These are phyloP conservation scores for Babylonia areolata DNA, from an alignment of 1,140 invertebrate species.

Conservation along the genomic window DNA sequence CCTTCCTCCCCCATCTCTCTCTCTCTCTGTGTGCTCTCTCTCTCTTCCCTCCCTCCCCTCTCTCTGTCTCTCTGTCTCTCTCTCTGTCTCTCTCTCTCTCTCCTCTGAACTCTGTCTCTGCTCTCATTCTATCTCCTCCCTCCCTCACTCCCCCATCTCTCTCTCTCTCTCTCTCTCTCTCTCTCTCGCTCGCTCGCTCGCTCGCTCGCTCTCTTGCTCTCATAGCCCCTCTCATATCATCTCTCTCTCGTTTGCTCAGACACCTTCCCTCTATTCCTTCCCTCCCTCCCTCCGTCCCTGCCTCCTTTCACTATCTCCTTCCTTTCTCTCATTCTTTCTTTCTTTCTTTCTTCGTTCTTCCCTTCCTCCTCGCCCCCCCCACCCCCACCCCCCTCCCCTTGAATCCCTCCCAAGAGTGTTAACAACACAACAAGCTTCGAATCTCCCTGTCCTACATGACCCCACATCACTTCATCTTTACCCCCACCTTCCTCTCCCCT, in stretches of 20 bases:
- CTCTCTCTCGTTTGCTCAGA: background rate
- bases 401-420: no score
- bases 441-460: no score
- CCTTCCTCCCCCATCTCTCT: background rate
- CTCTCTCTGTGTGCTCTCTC: background rate
- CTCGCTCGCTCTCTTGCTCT: background rate
- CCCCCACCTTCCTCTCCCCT: no score
- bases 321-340: background rate
- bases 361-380: no score
- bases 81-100: constrained; percentile 21
- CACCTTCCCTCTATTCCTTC: background rate
- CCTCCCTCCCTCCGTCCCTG: background rate
- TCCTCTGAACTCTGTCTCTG: no score
- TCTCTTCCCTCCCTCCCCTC: background rate
- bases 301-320: background rate
- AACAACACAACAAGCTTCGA: no score
- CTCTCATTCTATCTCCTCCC: background rate
- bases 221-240: background rate
- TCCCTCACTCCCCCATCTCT: background rate
- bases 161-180: constrained; percentile 17
- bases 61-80: constrained; percentile 14
- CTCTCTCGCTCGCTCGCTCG: no score
- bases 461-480: no score
- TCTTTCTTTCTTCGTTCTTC: background rate
- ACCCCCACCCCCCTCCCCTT: no score